Conservation (phyloP, 2,797 vertebrate genomes). For the Bradypus variegatus region DNA sequence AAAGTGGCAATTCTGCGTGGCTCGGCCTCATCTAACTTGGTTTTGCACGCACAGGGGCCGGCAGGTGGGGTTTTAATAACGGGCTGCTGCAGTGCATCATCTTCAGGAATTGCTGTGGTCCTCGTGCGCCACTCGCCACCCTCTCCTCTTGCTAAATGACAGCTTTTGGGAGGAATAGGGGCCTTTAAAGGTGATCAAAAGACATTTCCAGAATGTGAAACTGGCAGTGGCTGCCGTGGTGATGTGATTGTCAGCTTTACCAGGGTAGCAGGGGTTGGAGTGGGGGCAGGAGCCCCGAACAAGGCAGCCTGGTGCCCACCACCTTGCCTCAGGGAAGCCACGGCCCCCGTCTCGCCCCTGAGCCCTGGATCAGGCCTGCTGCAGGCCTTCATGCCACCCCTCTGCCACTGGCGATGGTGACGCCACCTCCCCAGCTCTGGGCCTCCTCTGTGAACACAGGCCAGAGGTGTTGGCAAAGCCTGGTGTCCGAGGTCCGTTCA, state of each 20-base stretch:
- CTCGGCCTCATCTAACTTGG: background rate
- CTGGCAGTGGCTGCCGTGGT: background rate
- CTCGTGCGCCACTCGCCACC: rapidly evolving
- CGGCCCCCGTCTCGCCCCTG: rapidly evolving
- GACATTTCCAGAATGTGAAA: background rate
- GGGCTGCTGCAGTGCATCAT: too few species aligned
- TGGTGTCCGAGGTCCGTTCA: rapidly evolving
- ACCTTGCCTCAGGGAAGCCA: background rate
- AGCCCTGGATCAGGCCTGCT: background rate
- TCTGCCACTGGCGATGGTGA: background rate
- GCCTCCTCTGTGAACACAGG: background rate
- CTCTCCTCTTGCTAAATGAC: background rate
- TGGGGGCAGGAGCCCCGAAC: too few species aligned
- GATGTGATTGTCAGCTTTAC: background rate
- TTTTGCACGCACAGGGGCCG: rapidly evolving
- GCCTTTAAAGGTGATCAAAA: background rate
- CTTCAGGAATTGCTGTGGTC: background rate
- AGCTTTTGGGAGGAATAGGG: background rate
- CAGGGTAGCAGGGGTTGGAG: too few species aligned
- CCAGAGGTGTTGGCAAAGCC: background rate
- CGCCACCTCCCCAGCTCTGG: background rate
- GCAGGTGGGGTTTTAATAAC: too few species aligned
- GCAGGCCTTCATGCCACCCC: background rate
- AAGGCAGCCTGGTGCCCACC: background rate
- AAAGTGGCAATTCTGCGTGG: background rate